phyloP scores from a whole-genome alignment of 2,113 vertebrate species.

The Dascyllus trimaculatus region DNA sequence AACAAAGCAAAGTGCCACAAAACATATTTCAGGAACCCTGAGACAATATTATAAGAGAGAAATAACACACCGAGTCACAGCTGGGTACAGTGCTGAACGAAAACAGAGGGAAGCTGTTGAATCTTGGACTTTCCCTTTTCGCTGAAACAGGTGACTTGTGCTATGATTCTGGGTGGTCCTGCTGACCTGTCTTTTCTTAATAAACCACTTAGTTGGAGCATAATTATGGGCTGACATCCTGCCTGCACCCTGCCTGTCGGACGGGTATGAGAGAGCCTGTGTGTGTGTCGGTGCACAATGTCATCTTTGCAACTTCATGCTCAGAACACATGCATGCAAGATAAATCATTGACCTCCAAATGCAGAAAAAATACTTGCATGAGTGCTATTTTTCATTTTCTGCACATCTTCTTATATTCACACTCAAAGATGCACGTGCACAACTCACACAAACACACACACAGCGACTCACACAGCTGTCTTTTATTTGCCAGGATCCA shows the following conservation, averaged over 20 bases:
- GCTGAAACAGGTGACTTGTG: conserved; percentile 62
- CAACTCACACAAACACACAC: neutral
- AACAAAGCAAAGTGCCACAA: conserved; percentile 16
- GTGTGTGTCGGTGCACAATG: neutral
- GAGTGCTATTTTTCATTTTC: conserved; percentile 5
- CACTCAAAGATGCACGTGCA: neutral
- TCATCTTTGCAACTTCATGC: neutral
- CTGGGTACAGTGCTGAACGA: conserved; percentile 33
- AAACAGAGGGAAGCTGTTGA: conserved; percentile 23
- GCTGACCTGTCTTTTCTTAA: conserved; percentile 44
- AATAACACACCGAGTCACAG: conserved; percentile 53
- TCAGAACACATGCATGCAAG: neutral
- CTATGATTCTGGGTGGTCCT: conserved; percentile 61
- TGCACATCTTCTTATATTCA: neutral
- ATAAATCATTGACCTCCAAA: neutral
- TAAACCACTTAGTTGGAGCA: conserved; percentile 39
- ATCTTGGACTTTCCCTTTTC: conserved; percentile 31
- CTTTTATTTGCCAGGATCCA: conserved; percentile 78
- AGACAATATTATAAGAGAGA: conserved; percentile 51
- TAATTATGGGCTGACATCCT: conserved; percentile 51
- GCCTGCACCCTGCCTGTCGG: neutral
- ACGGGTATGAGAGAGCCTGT: neutral
- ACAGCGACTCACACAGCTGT: conserved; percentile 59
- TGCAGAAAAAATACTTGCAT: conserved; percentile 7
- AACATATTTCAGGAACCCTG: conserved; percentile 22